Conservation (phyloP, 2,113 vertebrate genomes). For the Corythoichthys haematopterus region DNA sequence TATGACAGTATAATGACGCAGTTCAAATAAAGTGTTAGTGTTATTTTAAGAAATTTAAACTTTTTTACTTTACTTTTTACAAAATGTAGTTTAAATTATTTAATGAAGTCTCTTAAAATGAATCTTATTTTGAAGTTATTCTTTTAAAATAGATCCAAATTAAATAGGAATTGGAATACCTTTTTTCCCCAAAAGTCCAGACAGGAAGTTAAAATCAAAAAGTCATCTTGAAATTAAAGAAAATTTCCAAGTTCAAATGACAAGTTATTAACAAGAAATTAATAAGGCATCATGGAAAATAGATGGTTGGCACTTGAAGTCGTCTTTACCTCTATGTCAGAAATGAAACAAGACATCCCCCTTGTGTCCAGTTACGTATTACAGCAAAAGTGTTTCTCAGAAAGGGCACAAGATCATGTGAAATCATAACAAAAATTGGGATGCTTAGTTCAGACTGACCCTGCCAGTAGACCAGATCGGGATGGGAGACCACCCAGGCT, state of each 20-base stretch:
- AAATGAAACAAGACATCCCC: slow-evolving; percentile 33
- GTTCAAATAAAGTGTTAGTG: too few species aligned
- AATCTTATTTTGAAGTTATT: too few species aligned
- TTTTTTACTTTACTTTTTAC: too few species aligned
- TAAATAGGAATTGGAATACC: neutral
- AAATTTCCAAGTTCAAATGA: neutral
- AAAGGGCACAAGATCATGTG: neutral
- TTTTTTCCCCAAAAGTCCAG: neutral
- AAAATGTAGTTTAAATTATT: too few species aligned
- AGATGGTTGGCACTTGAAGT: neutral
- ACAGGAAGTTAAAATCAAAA: neutral
- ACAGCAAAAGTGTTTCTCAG: neutral
- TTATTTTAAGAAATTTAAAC: too few species aligned
- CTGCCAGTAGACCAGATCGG: slow-evolving; percentile 98
- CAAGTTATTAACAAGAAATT: neutral
- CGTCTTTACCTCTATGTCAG: neutral
- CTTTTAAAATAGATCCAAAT: neutral
- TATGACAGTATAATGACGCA: too few species aligned
- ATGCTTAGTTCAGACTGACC: slow-evolving; percentile 65
- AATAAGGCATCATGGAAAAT: neutral
- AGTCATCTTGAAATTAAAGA: neutral
- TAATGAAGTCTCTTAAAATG: too few species aligned
- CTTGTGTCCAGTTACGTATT: slow-evolving; percentile 46
- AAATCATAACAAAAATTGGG: neutral
- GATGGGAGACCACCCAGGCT: slow-evolving; percentile 98